These are phyloP conservation scores for Drosophila jambulina DNA, from an alignment of 1,140 invertebrate species.

Conservation along the genomic window DNA sequence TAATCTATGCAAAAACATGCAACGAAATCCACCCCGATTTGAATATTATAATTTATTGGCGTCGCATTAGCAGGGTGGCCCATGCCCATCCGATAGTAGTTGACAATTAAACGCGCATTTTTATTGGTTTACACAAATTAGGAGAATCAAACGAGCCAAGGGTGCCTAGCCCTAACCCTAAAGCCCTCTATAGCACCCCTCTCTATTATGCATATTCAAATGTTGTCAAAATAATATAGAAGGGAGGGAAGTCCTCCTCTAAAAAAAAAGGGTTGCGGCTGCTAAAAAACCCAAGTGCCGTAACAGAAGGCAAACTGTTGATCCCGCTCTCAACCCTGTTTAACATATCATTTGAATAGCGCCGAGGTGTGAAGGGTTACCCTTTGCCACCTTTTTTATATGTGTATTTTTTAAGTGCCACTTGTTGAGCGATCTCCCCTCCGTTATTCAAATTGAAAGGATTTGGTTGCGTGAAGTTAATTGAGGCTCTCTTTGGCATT, in stretches of 20 bases:
- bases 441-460: slow-evolving; percentile 77
- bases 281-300: slow-evolving; percentile 40
- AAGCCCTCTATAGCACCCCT: slow-evolving; percentile 13
- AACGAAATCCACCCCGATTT: slow-evolving; percentile 57
- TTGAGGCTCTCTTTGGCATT: slow-evolving; percentile 42
- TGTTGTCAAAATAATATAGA: slow-evolving; percentile 66
- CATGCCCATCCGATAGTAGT: slow-evolving; percentile 32
- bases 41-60: slow-evolving; percentile 46
- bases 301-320: slow-evolving; percentile 66
- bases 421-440: slow-evolving; percentile 65
- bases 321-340: slow-evolving; percentile 51
- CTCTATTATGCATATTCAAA: slow-evolving; percentile 71
- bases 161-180: slow-evolving; percentile 32
- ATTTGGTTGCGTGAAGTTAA: slow-evolving; percentile 75
- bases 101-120: slow-evolving; percentile 77
- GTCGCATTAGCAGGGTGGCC: slow-evolving; percentile 52
- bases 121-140: slow-evolving; percentile 82
- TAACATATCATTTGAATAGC: slow-evolving; percentile 83
- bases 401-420: slow-evolving; percentile 45
- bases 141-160: slow-evolving; percentile 35
- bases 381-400: slow-evolving; percentile 35
- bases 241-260: neutral
- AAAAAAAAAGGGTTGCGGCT: slow-evolving; percentile 60
- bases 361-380: slow-evolving; percentile 68
- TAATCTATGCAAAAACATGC: slow-evolving; percentile 84